Evolutionary conservation across 2,888 invertebrate species (phyloP), one percentile per base, ranked within the genome.

Genomic region (Eledona agricola): DNA sequence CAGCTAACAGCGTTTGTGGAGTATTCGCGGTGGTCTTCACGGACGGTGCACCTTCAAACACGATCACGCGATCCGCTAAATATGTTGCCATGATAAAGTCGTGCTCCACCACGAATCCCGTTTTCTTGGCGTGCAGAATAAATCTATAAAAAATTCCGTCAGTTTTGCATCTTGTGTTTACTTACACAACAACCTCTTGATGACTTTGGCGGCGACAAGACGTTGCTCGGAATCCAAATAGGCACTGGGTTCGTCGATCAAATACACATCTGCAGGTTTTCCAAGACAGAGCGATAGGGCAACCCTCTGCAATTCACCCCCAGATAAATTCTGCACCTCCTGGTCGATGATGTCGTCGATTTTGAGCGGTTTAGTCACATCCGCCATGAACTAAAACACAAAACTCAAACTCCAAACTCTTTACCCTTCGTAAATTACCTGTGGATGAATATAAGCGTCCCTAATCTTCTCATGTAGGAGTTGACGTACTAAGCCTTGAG

Each of bases 21-120:
- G 90, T 83, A 72, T 93, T 93, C 1, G 99, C 99, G 0, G 83
- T 84, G 1, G 98, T 94, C 52, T 87, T 77, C 1, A 96, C 84
- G 0, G 97, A 96, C 0, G 99, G 98, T 26, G 80, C 79, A 32
- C 99, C 99, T 72, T 98, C 98, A 75, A 99, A 97, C 34, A 99
- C 98, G 62, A 99, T 96, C 1, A 99, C 99, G 26, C 98, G 86
- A 77, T 99, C 99, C 0, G 98, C 96, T 57, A 96, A 82, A 77
- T 99, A 99, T 0, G 99, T 99, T 7, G 98, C 98, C 99, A 99
- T 99, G 62, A 99, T 99, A 77, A 99, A 99, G 81, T 99, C 98
- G 87, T 99, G 99, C 86, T 99, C 99, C 1, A 99, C 99, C 7
- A 99, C 91, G 76, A 99, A 99, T 5, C 98, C 99, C 3, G 99